Conservation (phyloP, 2,797 vertebrate species). For the Trematomus bernacchii region DNA sequence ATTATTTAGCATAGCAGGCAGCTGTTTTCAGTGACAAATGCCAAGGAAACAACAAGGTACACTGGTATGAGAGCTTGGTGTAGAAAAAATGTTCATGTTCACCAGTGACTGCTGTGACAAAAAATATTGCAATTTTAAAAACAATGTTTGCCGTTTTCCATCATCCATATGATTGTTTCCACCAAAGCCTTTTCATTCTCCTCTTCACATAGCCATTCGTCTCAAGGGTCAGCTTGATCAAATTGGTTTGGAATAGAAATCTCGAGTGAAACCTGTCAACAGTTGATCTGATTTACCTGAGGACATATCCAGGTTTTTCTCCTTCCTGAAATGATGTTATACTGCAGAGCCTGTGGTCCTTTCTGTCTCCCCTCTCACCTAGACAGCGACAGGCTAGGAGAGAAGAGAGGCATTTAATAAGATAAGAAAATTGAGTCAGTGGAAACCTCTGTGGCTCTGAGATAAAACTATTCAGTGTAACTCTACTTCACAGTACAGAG, state of each 20-base stretch:
- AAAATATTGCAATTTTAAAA: not conserved
- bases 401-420: conserved; percentile 38
- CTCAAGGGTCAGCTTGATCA: not conserved
- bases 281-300: conserved; percentile 13
- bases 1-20: too few relatives aligned
- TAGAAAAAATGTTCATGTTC: not conserved
- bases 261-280: not conserved
- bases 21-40: not conserved
- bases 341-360: conserved; percentile 12
- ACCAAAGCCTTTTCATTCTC: not conserved
- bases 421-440: conserved; percentile 39
- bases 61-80: not conserved
- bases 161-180: not conserved
- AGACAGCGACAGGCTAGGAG: conserved; percentile 4
- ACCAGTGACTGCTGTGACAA: not conserved
- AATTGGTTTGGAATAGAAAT: not conserved
- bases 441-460: conserved; percentile 54
- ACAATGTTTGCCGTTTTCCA: not conserved
- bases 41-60: not conserved
- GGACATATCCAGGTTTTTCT: conserved; percentile 17
- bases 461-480: conserved; percentile 53
- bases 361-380: conserved; percentile 13
- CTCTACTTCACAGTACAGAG: conserved; percentile 31
- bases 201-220: not conserved
- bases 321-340: not conserved